These are phyloP conservation scores for Drosophila siamana DNA, from an alignment of 2,888 invertebrate species.

Conservation along the genomic window DNA sequence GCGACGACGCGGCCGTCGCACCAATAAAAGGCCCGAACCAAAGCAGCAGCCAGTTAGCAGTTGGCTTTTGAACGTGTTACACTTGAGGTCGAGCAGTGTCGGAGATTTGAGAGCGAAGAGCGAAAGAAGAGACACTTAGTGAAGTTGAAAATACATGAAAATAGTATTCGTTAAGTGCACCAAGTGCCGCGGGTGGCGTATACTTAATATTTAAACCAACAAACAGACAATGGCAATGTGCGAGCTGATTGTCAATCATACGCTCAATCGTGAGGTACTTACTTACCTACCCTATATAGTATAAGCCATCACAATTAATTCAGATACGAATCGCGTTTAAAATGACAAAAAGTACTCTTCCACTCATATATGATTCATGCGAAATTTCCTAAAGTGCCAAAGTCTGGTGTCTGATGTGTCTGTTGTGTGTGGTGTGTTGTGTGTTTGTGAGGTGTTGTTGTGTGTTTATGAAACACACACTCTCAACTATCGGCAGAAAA, in stretches of 20 bases:
- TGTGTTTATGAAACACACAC: slow-evolving; percentile 6
- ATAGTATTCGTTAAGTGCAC: slow-evolving; percentile 19
- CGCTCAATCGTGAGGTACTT: slow-evolving; percentile 77
- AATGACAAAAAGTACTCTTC: not conserved
- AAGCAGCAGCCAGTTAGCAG: slow-evolving; percentile 52
- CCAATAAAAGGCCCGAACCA: slow-evolving; percentile 66
- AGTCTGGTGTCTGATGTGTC: not conserved
- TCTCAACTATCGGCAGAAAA: slow-evolving; percentile 1
- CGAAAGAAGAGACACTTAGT: slow-evolving; percentile 3
- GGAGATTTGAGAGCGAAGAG: slow-evolving; percentile 1
- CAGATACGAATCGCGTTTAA: slow-evolving; percentile 2
- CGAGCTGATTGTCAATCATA: slow-evolving; percentile 81
- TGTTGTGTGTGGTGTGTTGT: slow-evolving; percentile 4
- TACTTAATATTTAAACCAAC: slow-evolving; percentile 37
- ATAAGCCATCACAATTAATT: slow-evolving; percentile 2
- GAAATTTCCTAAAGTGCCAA: not conserved
- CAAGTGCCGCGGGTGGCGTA: slow-evolving; percentile 55
- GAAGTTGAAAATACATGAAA: slow-evolving; percentile 13
- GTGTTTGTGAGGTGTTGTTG: not conserved
- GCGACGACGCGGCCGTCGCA: slow-evolving; percentile 20
- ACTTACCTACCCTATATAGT: not conserved
- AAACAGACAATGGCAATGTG: slow-evolving; percentile 71
- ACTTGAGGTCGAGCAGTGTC: slow-evolving; percentile 38
- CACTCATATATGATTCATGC: slow-evolving; percentile 31
- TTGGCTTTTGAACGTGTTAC: slow-evolving; percentile 55